These are phyloP conservation scores for Pterostichus madidus DNA, from an alignment of 2,888 invertebrate species.

Conservation along the genomic window DNA sequence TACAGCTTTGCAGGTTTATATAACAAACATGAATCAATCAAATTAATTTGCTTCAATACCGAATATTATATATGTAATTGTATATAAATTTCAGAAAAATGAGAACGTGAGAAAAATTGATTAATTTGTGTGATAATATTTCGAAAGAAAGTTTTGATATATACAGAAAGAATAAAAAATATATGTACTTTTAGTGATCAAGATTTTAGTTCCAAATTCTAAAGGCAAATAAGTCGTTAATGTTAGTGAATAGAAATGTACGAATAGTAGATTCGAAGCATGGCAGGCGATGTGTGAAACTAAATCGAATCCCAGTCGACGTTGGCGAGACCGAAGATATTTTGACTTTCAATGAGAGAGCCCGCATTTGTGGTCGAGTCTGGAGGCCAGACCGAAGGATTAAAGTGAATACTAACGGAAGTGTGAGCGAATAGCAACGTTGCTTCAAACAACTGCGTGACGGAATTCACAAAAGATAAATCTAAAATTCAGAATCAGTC, in stretches of 20 bases:
- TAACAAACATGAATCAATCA: too few relatives aligned
- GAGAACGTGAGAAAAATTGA: too few relatives aligned
- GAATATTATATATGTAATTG: too few relatives aligned
- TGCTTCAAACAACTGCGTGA: constrained; percentile 42
- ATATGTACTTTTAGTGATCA: not conserved
- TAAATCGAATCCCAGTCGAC: constrained; percentile 50
- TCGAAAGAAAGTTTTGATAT: too few relatives aligned
- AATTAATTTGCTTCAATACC: too few relatives aligned
- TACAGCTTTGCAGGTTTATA: constrained; percentile 1
- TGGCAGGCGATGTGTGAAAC: constrained; percentile 58
- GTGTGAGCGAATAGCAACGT: constrained; percentile 47
- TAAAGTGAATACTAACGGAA: constrained; percentile 60
- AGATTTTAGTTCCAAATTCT: not conserved
- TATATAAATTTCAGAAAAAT: too few relatives aligned
- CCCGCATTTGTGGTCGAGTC: constrained; percentile 52
- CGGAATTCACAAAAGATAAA: constrained; percentile 54
- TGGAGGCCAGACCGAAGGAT: constrained; percentile 19
- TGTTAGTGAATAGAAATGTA: constrained; percentile 43
- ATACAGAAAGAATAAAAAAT: too few relatives aligned
- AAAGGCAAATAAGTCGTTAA: constrained; percentile 12
- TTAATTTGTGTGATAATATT: too few relatives aligned
- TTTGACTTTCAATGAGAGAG: constrained; percentile 64
- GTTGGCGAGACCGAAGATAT: constrained; percentile 40
- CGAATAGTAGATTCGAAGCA: not conserved
- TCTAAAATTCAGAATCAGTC: constrained; percentile 63